Conservation (phyloP, 2,888 invertebrate genomes). For the Adelphocoris suturalis region DNA sequence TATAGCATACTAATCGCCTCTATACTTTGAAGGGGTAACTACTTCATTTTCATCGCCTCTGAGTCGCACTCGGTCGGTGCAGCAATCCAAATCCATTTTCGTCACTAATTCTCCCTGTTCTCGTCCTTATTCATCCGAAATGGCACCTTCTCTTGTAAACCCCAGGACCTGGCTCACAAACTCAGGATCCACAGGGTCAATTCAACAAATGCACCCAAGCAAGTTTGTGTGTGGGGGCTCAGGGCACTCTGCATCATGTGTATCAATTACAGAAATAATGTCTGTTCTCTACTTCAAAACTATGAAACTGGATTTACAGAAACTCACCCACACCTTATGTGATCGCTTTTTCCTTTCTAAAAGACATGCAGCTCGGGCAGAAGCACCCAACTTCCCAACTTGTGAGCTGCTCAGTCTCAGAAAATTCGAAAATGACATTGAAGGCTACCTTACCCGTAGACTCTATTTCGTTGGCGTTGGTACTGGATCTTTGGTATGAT, state of each 20-base stretch:
- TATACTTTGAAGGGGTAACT: no score
- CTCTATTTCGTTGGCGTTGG: slow-evolving; percentile 98
- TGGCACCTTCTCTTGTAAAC: slow-evolving; percentile 52
- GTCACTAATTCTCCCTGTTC: background rate
- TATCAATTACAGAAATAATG: slow-evolving; percentile 98
- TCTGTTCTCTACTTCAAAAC: slow-evolving; percentile 99
- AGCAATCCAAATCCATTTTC: background rate
- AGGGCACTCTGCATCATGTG: slow-evolving; percentile 99
- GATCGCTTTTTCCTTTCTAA: slow-evolving; percentile 98
- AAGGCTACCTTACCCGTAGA: slow-evolving; percentile 99
- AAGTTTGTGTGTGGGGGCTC: slow-evolving; percentile 94
- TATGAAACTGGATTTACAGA: slow-evolving; percentile 94
- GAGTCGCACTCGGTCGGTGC: slow-evolving; percentile 29
- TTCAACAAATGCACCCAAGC: slow-evolving; percentile 96
- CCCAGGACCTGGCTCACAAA: slow-evolving; percentile 93
- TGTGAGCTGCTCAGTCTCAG: slow-evolving; percentile 91
- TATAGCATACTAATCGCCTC: no score
- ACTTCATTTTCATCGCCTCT: no score
- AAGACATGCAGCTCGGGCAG: slow-evolving; percentile 99
- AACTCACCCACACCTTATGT: slow-evolving; percentile 92
- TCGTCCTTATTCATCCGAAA: slow-evolving; percentile 11
- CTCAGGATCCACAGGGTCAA: slow-evolving; percentile 94
- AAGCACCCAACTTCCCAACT: slow-evolving; percentile 93
- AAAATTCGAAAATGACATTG: slow-evolving; percentile 96
- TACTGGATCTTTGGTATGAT: slow-evolving; percentile 99